phyloP scores from a whole-genome alignment of 2,113 vertebrate genomes.

The Heterochromis multidens region DNA sequence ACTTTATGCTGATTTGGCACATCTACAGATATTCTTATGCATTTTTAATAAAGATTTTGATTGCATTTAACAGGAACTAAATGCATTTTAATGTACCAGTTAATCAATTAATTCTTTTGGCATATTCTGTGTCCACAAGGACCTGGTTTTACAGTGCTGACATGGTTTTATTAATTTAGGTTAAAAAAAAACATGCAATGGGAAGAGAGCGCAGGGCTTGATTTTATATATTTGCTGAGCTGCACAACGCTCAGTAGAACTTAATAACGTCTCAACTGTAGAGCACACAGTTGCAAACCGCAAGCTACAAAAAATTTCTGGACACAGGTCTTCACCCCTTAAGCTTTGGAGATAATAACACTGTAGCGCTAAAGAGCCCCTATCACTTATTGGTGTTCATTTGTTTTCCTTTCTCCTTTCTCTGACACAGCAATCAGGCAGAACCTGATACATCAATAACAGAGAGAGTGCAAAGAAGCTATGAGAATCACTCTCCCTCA shows the following conservation, averaged over 20 bases:
- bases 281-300: background rate
- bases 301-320: background rate
- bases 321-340: constrained; percentile 23
- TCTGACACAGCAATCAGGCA: background rate
- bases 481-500: background rate
- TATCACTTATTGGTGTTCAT: constrained; percentile 36
- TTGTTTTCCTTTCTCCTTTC: constrained; percentile 3
- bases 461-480: background rate
- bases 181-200: background rate
- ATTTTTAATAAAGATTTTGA: background rate
- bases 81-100: background rate
- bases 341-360: constrained; percentile 20
- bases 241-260: constrained; percentile 19
- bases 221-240: background rate
- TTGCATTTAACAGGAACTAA: background rate
- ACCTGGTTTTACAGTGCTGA: constrained; percentile 11
- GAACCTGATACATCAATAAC: constrained; percentile 37
- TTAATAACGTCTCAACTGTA: constrained; percentile 24
- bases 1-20: background rate
- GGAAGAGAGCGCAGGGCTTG: background rate
- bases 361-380: background rate
- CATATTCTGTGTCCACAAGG: background rate
- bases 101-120: background rate
- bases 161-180: constrained; percentile 1
- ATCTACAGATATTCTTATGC: background rate